Base-by-base conservation (phyloP, 2,113 vertebrate genomes). In the Pygoscelis antarcticus region DNA sequence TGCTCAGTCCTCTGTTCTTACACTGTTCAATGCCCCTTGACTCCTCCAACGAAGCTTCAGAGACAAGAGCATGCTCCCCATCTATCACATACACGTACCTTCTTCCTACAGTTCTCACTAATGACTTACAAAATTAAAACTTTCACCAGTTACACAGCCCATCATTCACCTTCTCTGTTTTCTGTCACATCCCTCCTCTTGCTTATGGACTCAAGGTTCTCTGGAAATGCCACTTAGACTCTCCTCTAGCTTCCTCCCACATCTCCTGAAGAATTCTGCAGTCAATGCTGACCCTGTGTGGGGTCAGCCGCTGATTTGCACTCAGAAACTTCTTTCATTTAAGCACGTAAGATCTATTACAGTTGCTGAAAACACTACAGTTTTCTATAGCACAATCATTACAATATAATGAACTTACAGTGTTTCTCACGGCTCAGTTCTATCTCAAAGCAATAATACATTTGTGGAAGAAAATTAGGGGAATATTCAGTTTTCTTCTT, bases 11-110 rank as follows among this genome's bases (percentile, higher is more conserved):
- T 83, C 55, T 74, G 15, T 11, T 61, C 46, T 62, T 32, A 49
- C 7, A 26, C 5, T 40, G 29, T 34, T 51, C 54, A 69, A 3
- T 14, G 11, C 5, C 19, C 2, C 0, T 10, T 83, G 57, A 65
- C 8, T 76, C 6, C 25, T 89, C 13, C 20, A n/a, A 13, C 4
- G 8, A 76, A 80, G 21, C 17, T 69, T n/a, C 47, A 38, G 2
- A 0, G 0, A 36, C 5, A 16, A 91, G 8, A 75, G 23, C 29
- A 44, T 0, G 1, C 2, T 80, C 26, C 26, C 13, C 40, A 10
- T 5, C 6, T 25, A 16, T 17, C 44, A 46, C 11, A 36, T 9
- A 21, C 3, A 32, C 0, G 1, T 6, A 64, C 12, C 27, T 47
- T 46, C 42, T 84, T 83, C 23, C 22, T 58, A 65, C 9, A 27